phyloP scores from a whole-genome alignment of 2,797 vertebrate species.

The Chiloscyllium punctatum region DNA sequence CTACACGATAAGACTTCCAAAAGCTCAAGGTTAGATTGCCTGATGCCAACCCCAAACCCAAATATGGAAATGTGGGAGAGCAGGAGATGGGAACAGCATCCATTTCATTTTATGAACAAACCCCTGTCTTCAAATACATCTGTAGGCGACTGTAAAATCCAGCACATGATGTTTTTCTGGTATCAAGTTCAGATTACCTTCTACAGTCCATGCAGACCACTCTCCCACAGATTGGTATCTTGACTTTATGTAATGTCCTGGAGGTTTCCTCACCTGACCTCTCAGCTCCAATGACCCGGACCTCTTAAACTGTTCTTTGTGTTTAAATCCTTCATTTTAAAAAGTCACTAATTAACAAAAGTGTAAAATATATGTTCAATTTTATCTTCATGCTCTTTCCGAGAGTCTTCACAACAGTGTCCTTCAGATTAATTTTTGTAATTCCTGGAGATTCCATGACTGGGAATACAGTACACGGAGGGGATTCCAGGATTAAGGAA shows the following conservation, averaged over 20 bases:
- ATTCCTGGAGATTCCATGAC: background rate
- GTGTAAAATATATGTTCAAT: background rate
- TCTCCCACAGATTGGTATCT: background rate
- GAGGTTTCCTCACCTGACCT: background rate
- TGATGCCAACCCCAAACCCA: too few species aligned
- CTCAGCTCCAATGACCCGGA: background rate
- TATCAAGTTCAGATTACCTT: background rate
- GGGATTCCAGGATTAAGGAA: background rate
- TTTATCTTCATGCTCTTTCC: background rate
- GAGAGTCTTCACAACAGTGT: background rate
- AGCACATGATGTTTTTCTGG: background rate
- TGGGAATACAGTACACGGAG: background rate
- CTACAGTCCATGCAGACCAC: background rate
- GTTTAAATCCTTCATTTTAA: background rate
- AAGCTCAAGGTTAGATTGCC: too few species aligned
- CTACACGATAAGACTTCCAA: too few species aligned
- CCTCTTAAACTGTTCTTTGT: background rate
- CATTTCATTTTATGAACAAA: too few species aligned
- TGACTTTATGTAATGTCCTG: background rate
- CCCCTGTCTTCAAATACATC: too few species aligned
- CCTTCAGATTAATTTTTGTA: background rate
- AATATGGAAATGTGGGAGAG: too few species aligned
- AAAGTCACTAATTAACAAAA: background rate
- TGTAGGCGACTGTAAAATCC: too few species aligned
- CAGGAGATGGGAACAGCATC: too few species aligned